Evolutionary conservation across 2,113 vertebrate species (phyloP).

Genomic region (Opisthocomus hoazin): DNA sequence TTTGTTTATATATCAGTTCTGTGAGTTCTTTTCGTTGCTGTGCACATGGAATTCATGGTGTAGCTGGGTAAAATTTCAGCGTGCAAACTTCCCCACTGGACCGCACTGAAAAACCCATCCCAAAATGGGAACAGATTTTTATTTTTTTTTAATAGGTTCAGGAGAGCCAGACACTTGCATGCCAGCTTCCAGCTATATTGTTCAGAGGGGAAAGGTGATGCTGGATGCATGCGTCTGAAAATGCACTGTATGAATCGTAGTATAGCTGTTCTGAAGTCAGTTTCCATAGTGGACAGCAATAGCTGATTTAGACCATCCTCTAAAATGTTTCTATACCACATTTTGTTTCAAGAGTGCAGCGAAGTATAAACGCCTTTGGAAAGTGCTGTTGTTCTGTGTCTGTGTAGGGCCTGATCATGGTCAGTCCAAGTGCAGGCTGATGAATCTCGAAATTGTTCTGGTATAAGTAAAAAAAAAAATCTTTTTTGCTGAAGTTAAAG

Average conservation of each 20-base stretch:
- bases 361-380: neutral
- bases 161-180: neutral
- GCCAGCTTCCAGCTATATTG: neutral
- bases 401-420: neutral
- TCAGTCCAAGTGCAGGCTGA: neutral
- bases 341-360: neutral
- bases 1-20: neutral
- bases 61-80: accelerated
- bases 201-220: neutral
- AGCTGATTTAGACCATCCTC: neutral
- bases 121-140: neutral
- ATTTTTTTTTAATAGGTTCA: neutral
- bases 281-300: neutral
- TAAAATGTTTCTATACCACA: neutral
- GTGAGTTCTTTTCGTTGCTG: neutral
- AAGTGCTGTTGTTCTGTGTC: neutral
- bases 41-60: accelerated
- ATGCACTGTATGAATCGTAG: neutral
- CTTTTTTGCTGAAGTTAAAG: neutral
- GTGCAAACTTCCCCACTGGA: neutral
- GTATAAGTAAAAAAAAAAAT: neutral
- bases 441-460: neutral
- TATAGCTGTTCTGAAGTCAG: neutral
- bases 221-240: neutral
- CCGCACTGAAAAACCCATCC: neutral